Evolutionary conservation across 2,797 vertebrate species (phyloP).

Genomic region (Bucorvus abyssinicus): DNA sequence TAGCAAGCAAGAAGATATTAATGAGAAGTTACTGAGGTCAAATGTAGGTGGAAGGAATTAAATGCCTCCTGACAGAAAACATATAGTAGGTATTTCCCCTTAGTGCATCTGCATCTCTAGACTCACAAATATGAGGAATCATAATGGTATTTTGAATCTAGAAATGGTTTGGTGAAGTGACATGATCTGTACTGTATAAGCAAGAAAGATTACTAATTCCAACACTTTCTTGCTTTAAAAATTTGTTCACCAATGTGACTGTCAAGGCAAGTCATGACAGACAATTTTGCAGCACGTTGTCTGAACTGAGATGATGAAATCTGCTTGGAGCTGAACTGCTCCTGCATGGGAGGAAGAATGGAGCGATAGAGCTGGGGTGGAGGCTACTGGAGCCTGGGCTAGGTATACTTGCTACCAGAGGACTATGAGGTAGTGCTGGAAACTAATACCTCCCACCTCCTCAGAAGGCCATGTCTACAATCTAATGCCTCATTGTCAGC

Average conservation of each 20-base stretch:
- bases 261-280: neutral
- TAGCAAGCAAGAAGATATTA: neutral
- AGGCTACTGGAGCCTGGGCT: accelerated
- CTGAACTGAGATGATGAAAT: neutral
- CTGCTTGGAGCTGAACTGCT: neutral
- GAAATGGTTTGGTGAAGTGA: too few species aligned
- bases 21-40: neutral
- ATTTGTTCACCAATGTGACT: neutral
- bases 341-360: neutral
- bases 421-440: neutral
- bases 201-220: neutral
- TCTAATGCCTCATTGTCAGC: neutral
- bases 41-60: too few species aligned
- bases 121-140: neutral
- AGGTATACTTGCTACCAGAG: neutral
- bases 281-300: neutral
- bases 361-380: neutral
- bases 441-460: neutral
- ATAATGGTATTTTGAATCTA: neutral
- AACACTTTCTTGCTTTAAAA: neutral
- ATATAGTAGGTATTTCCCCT: neutral
- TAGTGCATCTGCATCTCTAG: neutral
- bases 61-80: neutral
- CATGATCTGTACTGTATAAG: neutral
- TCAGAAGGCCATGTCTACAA: neutral